Percentiles rank a stretch among this genome's conserved stretches.
Evolutionary conservation across 2,888 invertebrate species (phyloP).

Genomic region (Synergus gifuensis): DNA sequence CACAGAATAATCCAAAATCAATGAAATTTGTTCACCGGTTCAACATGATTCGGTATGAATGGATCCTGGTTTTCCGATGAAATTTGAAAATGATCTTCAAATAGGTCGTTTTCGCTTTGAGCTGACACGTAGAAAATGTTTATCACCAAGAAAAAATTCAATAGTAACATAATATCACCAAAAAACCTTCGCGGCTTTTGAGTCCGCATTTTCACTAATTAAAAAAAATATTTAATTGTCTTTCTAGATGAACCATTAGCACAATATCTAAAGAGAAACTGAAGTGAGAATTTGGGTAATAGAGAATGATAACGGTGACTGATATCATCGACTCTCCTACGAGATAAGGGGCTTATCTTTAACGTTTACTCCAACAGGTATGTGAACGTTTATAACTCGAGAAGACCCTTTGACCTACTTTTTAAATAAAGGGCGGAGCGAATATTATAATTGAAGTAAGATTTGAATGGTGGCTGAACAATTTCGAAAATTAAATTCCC

Average conservation of each 20-base stretch:
- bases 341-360: conserved; percentile 45
- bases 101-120: neutral
- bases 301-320: conserved; percentile 38
- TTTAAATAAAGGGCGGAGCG: neutral
- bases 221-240: neutral
- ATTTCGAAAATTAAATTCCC: no score
- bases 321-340: conserved; percentile 38
- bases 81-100: conserved; percentile 26
- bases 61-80: neutral
- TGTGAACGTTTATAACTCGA: neutral
- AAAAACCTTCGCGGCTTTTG: conserved; percentile 23
- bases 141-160: conserved; percentile 18
- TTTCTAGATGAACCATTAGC: conserved; percentile 26
- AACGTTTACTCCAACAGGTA: conserved; percentile 21
- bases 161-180: neutral
- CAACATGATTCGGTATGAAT: neutral
- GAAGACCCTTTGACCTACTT: conserved; percentile 25
- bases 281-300: conserved; percentile 41
- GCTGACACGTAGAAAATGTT: neutral
- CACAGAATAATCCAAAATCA: neutral
- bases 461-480: no score
- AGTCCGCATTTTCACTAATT: conserved; percentile 35
- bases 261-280: conserved; percentile 46
- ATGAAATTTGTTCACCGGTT: conserved; percentile 18
- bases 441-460: neutral